Evolutionary conservation across 1,140 invertebrate species (phyloP).

Genomic region (Samia ricini): DNA sequence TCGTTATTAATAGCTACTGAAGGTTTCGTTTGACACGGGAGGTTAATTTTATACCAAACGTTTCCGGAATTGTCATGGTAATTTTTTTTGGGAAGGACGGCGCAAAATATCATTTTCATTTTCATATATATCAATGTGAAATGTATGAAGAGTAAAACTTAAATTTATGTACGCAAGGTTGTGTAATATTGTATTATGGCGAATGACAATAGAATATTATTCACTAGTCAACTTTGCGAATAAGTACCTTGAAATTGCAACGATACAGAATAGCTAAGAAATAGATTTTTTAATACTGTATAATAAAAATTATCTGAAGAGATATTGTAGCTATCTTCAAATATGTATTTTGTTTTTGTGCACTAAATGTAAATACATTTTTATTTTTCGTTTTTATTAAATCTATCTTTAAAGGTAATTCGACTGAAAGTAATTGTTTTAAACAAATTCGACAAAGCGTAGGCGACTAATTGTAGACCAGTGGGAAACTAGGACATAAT

Average conservation of each 20-base stretch:
- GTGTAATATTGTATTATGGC: neutral
- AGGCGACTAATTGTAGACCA: conserved; percentile 26
- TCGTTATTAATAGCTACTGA: conserved; percentile 66
- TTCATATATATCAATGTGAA: neutral
- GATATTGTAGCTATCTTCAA: too few relatives aligned
- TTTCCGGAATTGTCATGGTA: conserved; percentile 54
- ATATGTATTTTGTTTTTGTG: too few relatives aligned
- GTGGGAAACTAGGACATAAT: conserved; percentile 48
- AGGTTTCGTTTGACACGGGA: conserved; percentile 62
- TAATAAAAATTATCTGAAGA: too few relatives aligned
- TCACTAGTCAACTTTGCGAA: too few relatives aligned
- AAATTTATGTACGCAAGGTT: too few relatives aligned
- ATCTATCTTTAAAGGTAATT: too few relatives aligned
- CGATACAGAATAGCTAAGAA: too few relatives aligned
- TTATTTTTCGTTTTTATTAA: too few relatives aligned
- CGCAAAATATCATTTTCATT: neutral
- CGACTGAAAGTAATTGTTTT: neutral
- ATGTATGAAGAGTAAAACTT: too few relatives aligned
- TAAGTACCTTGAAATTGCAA: too few relatives aligned
- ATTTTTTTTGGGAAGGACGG: conserved; percentile 9
- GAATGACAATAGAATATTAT: neutral
- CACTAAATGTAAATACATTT: too few relatives aligned
- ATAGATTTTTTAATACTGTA: too few relatives aligned
- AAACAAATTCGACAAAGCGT: neutral
- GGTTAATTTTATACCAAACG: conserved; percentile 46